phyloP scores from a whole-genome alignment of 2,113 vertebrate genomes.

The Calcarius ornatus region DNA sequence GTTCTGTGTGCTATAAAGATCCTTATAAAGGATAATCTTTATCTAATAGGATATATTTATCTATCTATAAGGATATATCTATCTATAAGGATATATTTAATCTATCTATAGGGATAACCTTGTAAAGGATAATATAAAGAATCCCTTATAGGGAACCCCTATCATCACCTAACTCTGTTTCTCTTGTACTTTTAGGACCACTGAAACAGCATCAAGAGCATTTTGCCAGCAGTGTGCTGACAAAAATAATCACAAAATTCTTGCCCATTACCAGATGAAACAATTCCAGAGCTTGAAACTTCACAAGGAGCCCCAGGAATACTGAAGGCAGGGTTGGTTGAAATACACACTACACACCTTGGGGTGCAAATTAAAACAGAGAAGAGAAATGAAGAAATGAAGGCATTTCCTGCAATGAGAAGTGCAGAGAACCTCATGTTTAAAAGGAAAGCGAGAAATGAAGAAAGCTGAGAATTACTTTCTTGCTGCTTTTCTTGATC shows the following conservation, averaged over 20 bases:
- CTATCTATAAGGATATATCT: too few relatives aligned
- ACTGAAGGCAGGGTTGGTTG: not conserved
- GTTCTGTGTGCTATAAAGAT: not conserved
- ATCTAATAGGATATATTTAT: too few relatives aligned
- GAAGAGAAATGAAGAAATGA: not conserved
- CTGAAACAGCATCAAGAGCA: not conserved
- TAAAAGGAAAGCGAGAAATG: not conserved
- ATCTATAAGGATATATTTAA: too few relatives aligned
- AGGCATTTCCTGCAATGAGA: not conserved
- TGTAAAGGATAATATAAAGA: too few relatives aligned
- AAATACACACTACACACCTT: rapidly evolving
- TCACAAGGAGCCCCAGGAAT: not conserved
- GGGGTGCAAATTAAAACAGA: not conserved
- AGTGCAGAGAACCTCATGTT: not conserved
- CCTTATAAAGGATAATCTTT: not conserved
- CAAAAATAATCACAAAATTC: not conserved
- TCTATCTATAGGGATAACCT: too few relatives aligned
- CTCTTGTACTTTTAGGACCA: not conserved
- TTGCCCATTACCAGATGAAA: not conserved
- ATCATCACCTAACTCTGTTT: not conserved
- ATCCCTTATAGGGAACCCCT: too few relatives aligned
- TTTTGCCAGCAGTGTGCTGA: not conserved
- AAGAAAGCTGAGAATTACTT: not conserved
- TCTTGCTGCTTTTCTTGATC: not conserved
- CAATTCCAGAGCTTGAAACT: not conserved